These are phyloP conservation scores for Siphamia tubifer DNA, from an alignment of 2,113 vertebrate species.

Conservation along the genomic window DNA sequence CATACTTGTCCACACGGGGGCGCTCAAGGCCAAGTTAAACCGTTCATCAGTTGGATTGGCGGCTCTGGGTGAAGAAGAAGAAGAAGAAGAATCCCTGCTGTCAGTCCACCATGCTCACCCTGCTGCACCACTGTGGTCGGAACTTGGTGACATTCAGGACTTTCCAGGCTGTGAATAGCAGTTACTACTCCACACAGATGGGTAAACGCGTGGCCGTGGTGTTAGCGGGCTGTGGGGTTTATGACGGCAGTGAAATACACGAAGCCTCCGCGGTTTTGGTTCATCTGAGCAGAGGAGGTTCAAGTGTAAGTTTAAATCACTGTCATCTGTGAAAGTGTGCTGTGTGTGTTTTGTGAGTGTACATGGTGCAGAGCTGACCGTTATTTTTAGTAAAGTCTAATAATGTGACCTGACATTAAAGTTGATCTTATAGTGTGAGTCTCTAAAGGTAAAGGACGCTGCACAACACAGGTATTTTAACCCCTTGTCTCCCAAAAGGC, in stretches of 20 bases:
- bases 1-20: background rate
- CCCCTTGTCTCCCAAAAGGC: no score
- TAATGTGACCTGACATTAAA: no score
- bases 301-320: constrained; percentile 65
- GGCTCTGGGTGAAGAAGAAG: no score
- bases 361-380: no score
- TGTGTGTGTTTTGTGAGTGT: background rate
- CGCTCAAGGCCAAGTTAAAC: background rate
- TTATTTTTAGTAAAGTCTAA: no score
- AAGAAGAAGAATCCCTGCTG: background rate
- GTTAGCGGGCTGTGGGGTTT: constrained; percentile 82
- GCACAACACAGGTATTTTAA: no score
- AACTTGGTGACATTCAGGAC: background rate
- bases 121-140: constrained; percentile 24
- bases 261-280: constrained; percentile 80
- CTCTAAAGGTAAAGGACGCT: no score
- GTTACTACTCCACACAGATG: constrained; percentile 37
- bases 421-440: no score
- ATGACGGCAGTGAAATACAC: constrained; percentile 79
- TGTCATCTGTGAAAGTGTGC: background rate
- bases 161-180: background rate
- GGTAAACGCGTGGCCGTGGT: constrained; percentile 80
- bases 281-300: constrained; percentile 78
- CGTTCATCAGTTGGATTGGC: background rate
- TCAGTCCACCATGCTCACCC: constrained; percentile 51